Base-by-base conservation (phyloP, 1,140 invertebrate species). In the Drosophila eugracilis region DNA sequence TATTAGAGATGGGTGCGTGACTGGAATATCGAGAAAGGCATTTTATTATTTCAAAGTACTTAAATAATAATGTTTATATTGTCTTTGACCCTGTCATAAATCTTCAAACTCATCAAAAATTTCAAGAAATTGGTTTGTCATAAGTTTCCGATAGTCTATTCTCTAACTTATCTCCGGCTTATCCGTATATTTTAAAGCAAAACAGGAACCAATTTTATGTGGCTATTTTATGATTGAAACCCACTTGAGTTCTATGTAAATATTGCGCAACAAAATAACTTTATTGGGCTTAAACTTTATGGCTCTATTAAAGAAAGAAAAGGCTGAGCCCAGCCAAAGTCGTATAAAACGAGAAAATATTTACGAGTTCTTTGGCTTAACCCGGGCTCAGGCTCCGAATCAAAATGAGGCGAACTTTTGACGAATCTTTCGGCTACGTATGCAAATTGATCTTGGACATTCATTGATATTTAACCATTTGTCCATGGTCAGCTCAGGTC, bases 181-280 rank as follows among this genome's bases (percentile, higher is more conserved):
- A 17, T 22, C 15, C 14, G 55, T 54, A 48, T 53, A 42, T 62
- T 63, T 71, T 47, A 48, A 48, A 28, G 1, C 28, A 24, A 45
- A 73, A 62, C 45, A 45, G 47, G 62, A 24, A 44, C 48, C 34
- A 39, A 76, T 76, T 62, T 48, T 52, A 54, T 39, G 12, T 30
- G 63, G 14, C 37, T n/a, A 15, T 75, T 83, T 79, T 75, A 85
- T 45, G 70, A 70, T 54, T 28, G 22, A 72, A 72, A 66, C 24
- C 67, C 69, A 53, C 42, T 48, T 41, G 48, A 63, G 26, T 78
- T 70, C 80, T 84, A 85, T 85, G 79, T 84, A 84, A 84, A 84
- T 84, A 72, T 75, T 84, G 65, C 71, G 59, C 71, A 85, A 72
- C 79, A 85, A 84, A 84, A 85, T 84, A 78, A 59, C 79, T 85